phyloP scores from a whole-genome alignment of 2,797 vertebrate genomes.

The Myripristis jacobus region DNA sequence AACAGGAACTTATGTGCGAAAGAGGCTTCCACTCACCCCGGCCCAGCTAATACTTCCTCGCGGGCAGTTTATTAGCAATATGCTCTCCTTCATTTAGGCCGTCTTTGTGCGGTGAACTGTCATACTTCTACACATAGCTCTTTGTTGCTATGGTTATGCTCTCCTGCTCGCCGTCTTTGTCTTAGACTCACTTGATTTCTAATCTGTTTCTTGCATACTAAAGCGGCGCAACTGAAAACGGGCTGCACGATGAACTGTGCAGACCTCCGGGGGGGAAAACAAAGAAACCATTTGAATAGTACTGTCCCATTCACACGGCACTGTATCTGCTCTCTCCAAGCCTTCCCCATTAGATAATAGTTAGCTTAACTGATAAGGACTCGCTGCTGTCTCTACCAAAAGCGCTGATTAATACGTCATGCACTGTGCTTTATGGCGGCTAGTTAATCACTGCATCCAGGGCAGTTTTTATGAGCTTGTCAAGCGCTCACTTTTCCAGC shows the following conservation, averaged over 20 bases:
- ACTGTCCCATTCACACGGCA: conserved; percentile 65
- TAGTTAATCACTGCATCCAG: conserved; percentile 60
- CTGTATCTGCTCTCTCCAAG: conserved; percentile 55
- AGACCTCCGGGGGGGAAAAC: conserved; percentile 70
- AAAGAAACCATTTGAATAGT: conserved; percentile 70
- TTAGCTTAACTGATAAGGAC: conserved; percentile 72
- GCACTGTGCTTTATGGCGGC: conserved; percentile 56
- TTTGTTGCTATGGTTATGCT: conserved; percentile 74
- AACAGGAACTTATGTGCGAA: no score
- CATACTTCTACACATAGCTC: conserved; percentile 60
- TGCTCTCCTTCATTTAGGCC: conserved; percentile 72
- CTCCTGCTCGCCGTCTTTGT: conserved; percentile 64
- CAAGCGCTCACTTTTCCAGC: conserved; percentile 49
- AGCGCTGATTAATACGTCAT: conserved; percentile 70
- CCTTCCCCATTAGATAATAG: conserved; percentile 70
- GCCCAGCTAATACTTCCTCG: conserved; percentile 38
- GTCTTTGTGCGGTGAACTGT: conserved; percentile 64
- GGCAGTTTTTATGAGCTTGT: conserved; percentile 49
- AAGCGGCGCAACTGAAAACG: conserved; percentile 69
- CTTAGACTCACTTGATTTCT: conserved; percentile 75
- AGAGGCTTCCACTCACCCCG: conserved; percentile 17
- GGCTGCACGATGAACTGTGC: conserved; percentile 69
- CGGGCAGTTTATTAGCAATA: conserved; percentile 69
- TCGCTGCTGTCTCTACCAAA: conserved; percentile 51
- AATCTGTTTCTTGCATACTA: conserved; percentile 71